Evolutionary conservation across 2,797 vertebrate species (phyloP).

Genomic region (Cygnus olor): DNA sequence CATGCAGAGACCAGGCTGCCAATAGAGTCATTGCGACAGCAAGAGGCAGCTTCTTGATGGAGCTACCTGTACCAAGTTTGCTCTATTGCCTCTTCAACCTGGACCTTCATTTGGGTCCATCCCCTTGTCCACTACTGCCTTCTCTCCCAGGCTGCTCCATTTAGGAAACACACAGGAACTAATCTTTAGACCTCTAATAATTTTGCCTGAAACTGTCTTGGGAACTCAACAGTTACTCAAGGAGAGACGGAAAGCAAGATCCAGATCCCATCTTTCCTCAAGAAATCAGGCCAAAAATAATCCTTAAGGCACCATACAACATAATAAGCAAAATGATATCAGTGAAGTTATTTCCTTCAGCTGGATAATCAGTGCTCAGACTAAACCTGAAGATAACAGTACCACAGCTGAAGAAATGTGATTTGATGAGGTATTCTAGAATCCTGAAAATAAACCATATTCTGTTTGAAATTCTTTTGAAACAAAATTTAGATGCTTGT

Average conservation of each 20-base stretch:
- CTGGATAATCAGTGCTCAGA: background rate
- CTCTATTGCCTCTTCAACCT: rapidly evolving
- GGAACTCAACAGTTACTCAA: background rate
- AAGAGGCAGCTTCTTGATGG: background rate
- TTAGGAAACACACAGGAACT: background rate
- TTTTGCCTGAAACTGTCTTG: background rate
- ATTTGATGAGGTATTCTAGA: background rate
- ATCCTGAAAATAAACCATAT: background rate
- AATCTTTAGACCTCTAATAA: background rate
- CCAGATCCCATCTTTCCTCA: background rate
- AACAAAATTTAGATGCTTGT: background rate
- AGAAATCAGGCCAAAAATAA: background rate
- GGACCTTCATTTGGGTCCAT: background rate
- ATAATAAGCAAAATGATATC: background rate
- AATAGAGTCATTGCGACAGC: rapidly evolving
- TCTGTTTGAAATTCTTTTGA: background rate
- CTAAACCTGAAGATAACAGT: background rate
- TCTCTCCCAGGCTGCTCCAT: background rate
- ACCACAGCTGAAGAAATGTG: background rate
- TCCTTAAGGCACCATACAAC: background rate
- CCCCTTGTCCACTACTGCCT: rapidly evolving
- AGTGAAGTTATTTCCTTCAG: background rate
- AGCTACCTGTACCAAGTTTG: background rate
- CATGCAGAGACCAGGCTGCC: background rate
- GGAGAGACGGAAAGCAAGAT: background rate